phyloP scores from a whole-genome alignment of 2,113 vertebrate genomes.

The Misgurnus mizolepis region DNA sequence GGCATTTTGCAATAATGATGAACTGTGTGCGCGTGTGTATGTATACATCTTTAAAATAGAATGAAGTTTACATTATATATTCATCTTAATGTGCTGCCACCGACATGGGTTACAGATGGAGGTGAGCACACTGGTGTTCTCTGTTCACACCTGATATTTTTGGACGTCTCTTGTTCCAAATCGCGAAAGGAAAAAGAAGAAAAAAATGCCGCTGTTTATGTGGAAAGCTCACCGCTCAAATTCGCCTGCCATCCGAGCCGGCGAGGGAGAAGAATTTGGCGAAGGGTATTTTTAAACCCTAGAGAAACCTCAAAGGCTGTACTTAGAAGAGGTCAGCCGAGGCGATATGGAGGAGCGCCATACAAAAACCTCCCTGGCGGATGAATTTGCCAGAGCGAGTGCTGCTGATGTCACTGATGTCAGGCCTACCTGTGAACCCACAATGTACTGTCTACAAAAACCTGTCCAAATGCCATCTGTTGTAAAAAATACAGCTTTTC shows the following conservation, averaged over 20 bases:
- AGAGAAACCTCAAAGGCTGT: constrained; percentile 73
- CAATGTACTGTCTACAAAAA: background rate
- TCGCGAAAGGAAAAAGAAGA: constrained; percentile 42
- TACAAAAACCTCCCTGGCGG: constrained; percentile 64
- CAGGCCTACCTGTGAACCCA: constrained; percentile 47
- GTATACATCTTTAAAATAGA: no score
- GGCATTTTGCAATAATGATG: no score
- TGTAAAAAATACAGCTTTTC: no score
- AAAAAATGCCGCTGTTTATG: constrained; percentile 49
- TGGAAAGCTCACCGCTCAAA: constrained; percentile 50
- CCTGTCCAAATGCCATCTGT: background rate
- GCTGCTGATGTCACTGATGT: constrained; percentile 47
- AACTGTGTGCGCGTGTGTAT: no score
- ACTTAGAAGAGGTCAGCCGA: constrained; percentile 77
- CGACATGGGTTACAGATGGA: constrained; percentile 6
- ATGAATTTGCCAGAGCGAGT: constrained; percentile 56
- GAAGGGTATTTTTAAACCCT: constrained; percentile 61
- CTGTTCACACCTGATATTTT: constrained; percentile 56
- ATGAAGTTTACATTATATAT: background rate
- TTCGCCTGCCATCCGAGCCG: constrained; percentile 43
- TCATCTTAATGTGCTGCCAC: constrained; percentile 9
- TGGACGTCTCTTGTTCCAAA: constrained; percentile 46
- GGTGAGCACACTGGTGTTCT: constrained; percentile 45
- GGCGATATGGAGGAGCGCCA: constrained; percentile 78
- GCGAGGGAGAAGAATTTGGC: constrained; percentile 54